A percentile compares a stretch with the other conserved stretches of the same genome.
phyloP scores from a whole-genome alignment of 23 tunicate species.

The Trididemnum clinides region DNA sequence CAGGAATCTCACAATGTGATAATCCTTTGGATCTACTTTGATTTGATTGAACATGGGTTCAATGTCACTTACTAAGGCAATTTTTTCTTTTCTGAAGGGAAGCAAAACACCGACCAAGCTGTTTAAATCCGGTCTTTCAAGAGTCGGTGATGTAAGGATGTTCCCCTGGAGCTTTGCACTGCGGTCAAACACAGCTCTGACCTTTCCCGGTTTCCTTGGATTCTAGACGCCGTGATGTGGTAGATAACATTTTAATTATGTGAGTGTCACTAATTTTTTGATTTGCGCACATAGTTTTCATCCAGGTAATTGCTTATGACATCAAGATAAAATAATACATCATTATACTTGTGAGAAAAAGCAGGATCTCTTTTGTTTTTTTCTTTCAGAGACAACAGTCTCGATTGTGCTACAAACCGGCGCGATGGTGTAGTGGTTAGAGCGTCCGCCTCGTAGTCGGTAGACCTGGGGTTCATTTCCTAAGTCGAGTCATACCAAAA shows the following conservation, averaged over 20 bases:
- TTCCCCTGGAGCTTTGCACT: no score
- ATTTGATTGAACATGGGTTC: constrained; percentile 10
- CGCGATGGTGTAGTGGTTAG: no score
- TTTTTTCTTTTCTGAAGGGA: neutral
- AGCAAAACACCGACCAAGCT: neutral
- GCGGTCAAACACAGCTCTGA: neutral
- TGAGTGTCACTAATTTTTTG: neutral
- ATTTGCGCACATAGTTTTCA: neutral
- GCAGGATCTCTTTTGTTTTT: neutral
- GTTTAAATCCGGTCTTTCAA: no score
- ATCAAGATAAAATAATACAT: no score
- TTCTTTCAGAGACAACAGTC: neutral
- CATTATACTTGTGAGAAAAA: neutral
- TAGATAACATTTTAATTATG: neutral
- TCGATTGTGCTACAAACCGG: neutral
- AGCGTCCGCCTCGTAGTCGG: no score
- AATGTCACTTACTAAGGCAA: neutral
- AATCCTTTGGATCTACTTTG: neutral
- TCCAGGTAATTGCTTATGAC: no score
- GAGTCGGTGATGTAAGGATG: no score
- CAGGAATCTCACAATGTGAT: neutral
- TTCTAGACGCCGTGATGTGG: neutral
- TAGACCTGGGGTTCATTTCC: no score
- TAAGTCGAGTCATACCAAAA: no score
- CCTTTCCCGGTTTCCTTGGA: neutral